Evolutionary conservation across 2,797 vertebrate species (phyloP).

Genomic region (Sibirionetta formosa): DNA sequence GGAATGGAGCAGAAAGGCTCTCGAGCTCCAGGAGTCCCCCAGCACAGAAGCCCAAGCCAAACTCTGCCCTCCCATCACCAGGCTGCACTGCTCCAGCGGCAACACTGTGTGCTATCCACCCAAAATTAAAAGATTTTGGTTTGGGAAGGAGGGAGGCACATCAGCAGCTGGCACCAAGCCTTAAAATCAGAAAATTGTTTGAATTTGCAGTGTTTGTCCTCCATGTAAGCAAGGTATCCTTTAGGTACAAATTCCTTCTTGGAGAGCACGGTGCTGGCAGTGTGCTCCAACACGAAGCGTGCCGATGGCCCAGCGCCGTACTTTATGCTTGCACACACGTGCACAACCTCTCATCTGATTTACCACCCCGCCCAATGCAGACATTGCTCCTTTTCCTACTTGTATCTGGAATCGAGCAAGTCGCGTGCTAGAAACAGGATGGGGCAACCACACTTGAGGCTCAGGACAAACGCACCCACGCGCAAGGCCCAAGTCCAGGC

Average conservation of each 20-base stretch:
- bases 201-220: not conserved
- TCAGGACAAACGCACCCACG: not conserved
- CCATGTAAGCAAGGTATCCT: rapidly evolving
- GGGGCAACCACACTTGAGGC: rapidly evolving
- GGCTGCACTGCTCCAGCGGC: too few species aligned
- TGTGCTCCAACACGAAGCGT: rapidly evolving
- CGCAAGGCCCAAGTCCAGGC: too few species aligned
- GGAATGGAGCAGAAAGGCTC: too few species aligned
- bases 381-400: not conserved
- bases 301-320: rapidly evolving
- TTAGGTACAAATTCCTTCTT: rapidly evolving
- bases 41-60: not conserved
- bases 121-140: not conserved
- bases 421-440: not conserved
- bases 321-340: not conserved
- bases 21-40: too few species aligned
- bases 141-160: rapidly evolving
- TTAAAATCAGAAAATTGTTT: not conserved
- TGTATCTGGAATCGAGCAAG: not conserved
- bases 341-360: not conserved
- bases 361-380: rapidly evolving
- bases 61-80: not conserved
- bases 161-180: not conserved
- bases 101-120: rapidly evolving
- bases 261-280: rapidly evolving